Conservation (phyloP, 2,113 vertebrate species). For the Carassius carassius region DNA sequence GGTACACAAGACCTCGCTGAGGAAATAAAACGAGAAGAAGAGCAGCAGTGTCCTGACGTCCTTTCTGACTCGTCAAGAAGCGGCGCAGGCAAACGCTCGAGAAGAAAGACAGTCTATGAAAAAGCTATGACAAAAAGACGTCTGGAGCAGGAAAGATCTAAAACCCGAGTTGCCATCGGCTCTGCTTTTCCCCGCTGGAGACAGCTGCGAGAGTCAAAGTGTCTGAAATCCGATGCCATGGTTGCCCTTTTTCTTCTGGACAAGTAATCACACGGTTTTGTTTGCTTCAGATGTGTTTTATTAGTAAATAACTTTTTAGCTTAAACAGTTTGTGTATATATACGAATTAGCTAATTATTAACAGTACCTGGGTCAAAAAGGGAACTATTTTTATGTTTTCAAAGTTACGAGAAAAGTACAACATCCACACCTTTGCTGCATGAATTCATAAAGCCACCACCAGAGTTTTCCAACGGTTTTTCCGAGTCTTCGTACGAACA, state of each 20-base stretch:
- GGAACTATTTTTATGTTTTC: background rate
- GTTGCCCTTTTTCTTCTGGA: background rate
- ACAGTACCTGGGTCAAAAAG: background rate
- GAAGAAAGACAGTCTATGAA: background rate
- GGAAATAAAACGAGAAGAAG: too few relatives aligned
- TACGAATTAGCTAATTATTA: background rate
- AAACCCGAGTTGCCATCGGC: background rate
- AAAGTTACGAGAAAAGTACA: background rate
- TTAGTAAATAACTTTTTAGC: too few relatives aligned
- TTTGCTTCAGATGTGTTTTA: too few relatives aligned
- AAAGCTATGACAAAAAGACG: background rate
- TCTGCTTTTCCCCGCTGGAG: background rate
- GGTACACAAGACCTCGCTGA: too few relatives aligned
- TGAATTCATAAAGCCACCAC: background rate
- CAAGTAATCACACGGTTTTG: background rate
- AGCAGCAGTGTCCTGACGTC: too few relatives aligned
- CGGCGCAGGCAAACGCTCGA: too few relatives aligned
- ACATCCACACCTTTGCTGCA: background rate
- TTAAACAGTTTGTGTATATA: background rate
- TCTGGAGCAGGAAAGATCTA: background rate
- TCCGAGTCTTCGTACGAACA: background rate
- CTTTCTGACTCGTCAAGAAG: too few relatives aligned
- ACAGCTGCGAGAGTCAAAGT: background rate
- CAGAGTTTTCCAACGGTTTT: background rate
- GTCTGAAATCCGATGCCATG: background rate